Conservation (phyloP, 2,113 vertebrate species). For the Cercopithecus mona region DNA sequence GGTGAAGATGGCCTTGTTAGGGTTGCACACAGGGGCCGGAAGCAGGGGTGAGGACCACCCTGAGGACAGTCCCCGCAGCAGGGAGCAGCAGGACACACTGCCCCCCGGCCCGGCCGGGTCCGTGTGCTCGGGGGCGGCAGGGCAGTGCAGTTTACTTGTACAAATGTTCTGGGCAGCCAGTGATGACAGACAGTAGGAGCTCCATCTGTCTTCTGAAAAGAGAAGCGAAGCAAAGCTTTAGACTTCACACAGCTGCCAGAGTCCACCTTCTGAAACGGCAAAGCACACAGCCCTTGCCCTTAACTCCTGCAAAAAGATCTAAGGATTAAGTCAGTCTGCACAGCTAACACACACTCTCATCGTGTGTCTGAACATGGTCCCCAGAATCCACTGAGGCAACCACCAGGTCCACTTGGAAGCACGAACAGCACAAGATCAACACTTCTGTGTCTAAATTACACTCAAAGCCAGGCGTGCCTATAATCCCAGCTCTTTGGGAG, state of each 20-base stretch:
- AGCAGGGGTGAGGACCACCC: slow-evolving; percentile 75
- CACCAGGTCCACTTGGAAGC: neutral
- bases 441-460: neutral
- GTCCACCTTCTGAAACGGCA: neutral
- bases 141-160: slow-evolving; percentile 57
- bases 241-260: neutral
- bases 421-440: too few relatives aligned
- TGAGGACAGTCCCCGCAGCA: slow-evolving; percentile 77
- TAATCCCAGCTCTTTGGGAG: too few relatives aligned
- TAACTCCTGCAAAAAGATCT: neutral
- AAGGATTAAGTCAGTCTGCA: neutral
- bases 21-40: slow-evolving; percentile 79
- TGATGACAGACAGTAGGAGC: slow-evolving; percentile 83
- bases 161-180: slow-evolving; percentile 82
- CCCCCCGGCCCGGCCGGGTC: slow-evolving; percentile 52
- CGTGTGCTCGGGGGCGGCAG: slow-evolving; percentile 31
- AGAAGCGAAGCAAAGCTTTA: neutral
- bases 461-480: too few relatives aligned
- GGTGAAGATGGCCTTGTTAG: slow-evolving; percentile 89
- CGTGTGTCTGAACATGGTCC: accelerated
- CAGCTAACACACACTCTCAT: accelerated
- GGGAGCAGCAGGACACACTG: slow-evolving; percentile 82
- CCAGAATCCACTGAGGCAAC: neutral
- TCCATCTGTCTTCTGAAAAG: slow-evolving; percentile 84
- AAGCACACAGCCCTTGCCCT: neutral